Percentiles rank a stretch among this genome's conserved stretches.
Evolutionary conservation across 2,113 vertebrate species (phyloP).

Genomic region (Crotalus viridis): DNA sequence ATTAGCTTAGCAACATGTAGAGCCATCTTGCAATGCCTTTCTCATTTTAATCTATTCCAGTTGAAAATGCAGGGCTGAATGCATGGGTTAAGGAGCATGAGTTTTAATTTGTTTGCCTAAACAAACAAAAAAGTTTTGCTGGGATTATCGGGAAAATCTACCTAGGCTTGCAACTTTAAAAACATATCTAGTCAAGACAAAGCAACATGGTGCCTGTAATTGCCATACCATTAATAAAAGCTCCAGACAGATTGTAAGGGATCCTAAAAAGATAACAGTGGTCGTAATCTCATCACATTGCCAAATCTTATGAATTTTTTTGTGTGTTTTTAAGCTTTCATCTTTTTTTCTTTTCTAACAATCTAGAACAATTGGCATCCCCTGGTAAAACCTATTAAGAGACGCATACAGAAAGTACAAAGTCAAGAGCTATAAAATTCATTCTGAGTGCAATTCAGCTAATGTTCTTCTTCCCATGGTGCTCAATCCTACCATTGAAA

Average conservation of each 20-base stretch:
- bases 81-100: not conserved
- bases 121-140: not conserved
- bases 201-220: not conserved
- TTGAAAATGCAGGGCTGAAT: constrained; percentile 14
- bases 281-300: not conserved
- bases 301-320: not conserved
- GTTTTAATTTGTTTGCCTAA: not conserved
- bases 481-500: not conserved
- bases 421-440: not conserved
- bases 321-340: not conserved
- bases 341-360: not conserved
- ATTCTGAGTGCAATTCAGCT: not conserved
- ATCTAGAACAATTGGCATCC: not conserved
- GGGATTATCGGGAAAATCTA: not conserved
- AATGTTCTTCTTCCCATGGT: not conserved
- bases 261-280: not conserved
- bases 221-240: not conserved
- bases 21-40: not conserved
- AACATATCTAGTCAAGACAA: not conserved
- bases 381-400: not conserved
- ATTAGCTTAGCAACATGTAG: constrained; percentile 13
- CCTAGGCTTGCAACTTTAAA: not conserved
- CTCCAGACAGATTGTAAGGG: not conserved
- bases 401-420: not conserved
- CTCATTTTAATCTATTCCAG: not conserved